Conservation (phyloP, 2,797 vertebrate species). For the Brachymystax lenok region DNA sequence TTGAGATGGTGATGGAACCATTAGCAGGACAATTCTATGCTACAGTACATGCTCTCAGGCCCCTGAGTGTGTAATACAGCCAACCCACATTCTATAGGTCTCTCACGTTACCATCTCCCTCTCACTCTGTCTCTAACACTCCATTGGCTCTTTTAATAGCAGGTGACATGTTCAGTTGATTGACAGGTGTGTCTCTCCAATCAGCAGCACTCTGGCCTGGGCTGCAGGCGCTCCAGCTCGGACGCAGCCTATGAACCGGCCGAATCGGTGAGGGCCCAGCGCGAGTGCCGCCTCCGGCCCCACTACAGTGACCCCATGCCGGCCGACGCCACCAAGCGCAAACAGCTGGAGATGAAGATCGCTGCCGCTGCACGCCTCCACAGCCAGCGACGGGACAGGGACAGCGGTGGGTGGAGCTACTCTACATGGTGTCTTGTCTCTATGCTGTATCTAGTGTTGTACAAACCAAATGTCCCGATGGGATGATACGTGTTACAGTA, state of each 20-base stretch:
- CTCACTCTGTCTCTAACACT: constrained; percentile 4
- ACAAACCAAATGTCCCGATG: no score
- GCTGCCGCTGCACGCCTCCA: constrained; percentile 83
- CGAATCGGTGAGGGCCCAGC: constrained; percentile 83
- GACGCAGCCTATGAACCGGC: constrained; percentile 82
- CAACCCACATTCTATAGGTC: neutral
- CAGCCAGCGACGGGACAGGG: constrained; percentile 78
- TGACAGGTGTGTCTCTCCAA: constrained; percentile 52
- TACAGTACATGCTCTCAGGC: neutral
- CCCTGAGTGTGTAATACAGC: neutral
- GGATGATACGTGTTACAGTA: no score
- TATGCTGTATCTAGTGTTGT: neutral
- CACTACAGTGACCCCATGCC: constrained; percentile 92
- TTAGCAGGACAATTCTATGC: neutral
- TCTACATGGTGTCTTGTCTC: neutral
- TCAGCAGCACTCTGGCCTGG: constrained; percentile 69
- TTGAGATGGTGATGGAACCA: neutral
- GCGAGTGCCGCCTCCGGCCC: constrained; percentile 85
- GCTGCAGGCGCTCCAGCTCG: constrained; percentile 87
- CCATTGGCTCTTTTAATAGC: neutral
- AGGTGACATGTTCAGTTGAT: constrained; percentile 23
- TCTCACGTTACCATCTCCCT: neutral
- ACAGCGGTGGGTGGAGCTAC: constrained; percentile 63
- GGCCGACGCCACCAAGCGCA: constrained; percentile 85
- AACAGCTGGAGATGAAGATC: constrained; percentile 92